These are phyloP conservation scores for Bombylius discolor DNA, from an alignment of 2,888 invertebrate species.

Conservation along the genomic window DNA sequence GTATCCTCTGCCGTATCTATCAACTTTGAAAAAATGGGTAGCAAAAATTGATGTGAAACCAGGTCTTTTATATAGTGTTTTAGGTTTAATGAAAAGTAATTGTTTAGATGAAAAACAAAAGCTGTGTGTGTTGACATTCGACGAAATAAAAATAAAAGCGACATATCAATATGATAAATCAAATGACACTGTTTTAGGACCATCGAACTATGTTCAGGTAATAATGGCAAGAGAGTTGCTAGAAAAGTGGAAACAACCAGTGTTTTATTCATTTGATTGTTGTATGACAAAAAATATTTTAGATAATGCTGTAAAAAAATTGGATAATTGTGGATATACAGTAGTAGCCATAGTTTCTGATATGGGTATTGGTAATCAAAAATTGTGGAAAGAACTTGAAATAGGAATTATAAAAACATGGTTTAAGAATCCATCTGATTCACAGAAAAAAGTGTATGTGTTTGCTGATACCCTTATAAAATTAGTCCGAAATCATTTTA, in stretches of 20 bases:
- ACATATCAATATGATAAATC: background rate
- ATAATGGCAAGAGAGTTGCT: background rate
- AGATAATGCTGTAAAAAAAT: background rate
- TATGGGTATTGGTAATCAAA: background rate
- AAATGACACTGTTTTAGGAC: background rate
- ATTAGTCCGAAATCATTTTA: constrained; percentile 14
- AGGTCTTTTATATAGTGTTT: background rate
- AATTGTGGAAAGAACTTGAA: background rate
- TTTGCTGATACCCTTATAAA: constrained; percentile 11
- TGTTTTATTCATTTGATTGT: background rate
- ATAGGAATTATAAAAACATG: constrained; percentile 6
- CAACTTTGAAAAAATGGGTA: background rate
- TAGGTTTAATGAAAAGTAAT: no score
- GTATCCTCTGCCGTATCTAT: background rate
- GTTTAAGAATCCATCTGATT: constrained; percentile 12
- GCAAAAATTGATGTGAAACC: background rate
- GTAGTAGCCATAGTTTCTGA: background rate
- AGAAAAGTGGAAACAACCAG: background rate
- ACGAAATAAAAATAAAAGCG: background rate
- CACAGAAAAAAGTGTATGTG: constrained; percentile 6
- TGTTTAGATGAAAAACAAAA: background rate
- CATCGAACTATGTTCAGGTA: background rate
- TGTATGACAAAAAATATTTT: background rate
- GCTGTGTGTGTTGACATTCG: background rate
- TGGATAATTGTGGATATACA: no score